Percentiles rank a stretch among this genome's conserved stretches.
Conservation (phyloP, 2,888 invertebrate species). For the Sisyra terminalis region DNA sequence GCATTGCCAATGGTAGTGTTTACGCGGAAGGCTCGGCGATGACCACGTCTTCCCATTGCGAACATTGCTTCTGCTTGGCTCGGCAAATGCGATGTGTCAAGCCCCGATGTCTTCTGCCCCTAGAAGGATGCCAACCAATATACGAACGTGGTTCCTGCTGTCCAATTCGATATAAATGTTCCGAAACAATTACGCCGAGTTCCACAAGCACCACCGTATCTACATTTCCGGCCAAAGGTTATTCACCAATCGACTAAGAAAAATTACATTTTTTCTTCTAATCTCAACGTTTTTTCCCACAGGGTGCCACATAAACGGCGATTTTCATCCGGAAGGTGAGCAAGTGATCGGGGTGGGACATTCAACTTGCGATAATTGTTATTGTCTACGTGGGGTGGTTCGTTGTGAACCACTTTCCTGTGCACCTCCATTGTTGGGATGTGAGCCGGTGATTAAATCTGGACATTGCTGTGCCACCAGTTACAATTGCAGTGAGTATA, state of each 20-base stretch:
- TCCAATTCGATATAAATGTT: constrained; percentile 65
- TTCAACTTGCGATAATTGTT: constrained; percentile 60
- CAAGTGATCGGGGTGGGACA: constrained; percentile 40
- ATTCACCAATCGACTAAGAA: neutral
- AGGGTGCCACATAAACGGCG: constrained; percentile 46
- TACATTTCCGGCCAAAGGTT: constrained; percentile 2
- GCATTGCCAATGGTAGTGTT: constrained; percentile 50
- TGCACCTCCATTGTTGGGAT: constrained; percentile 57
- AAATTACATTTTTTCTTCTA: neutral
- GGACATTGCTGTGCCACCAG: constrained; percentile 76
- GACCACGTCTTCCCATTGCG: constrained; percentile 60
- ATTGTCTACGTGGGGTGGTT: constrained; percentile 56
- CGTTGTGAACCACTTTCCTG: constrained; percentile 63
- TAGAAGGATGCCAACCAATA: constrained; percentile 50
- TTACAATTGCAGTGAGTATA: constrained; percentile 56
- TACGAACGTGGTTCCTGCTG: constrained; percentile 55
- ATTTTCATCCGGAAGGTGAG: constrained; percentile 51
- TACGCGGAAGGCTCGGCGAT: constrained; percentile 73
- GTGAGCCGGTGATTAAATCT: constrained; percentile 52
- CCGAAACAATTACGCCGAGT: constrained; percentile 15
- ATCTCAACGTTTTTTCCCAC: constrained; percentile 9
- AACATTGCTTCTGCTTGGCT: constrained; percentile 65
- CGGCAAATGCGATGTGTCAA: constrained; percentile 60
- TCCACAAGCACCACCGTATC: constrained; percentile 11
- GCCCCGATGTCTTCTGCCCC: constrained; percentile 61